A percentile compares a stretch with the other conserved stretches of the same genome.
Conservation (phyloP, 2,888 invertebrate genomes). For the Chrysopilus asiliformis region DNA sequence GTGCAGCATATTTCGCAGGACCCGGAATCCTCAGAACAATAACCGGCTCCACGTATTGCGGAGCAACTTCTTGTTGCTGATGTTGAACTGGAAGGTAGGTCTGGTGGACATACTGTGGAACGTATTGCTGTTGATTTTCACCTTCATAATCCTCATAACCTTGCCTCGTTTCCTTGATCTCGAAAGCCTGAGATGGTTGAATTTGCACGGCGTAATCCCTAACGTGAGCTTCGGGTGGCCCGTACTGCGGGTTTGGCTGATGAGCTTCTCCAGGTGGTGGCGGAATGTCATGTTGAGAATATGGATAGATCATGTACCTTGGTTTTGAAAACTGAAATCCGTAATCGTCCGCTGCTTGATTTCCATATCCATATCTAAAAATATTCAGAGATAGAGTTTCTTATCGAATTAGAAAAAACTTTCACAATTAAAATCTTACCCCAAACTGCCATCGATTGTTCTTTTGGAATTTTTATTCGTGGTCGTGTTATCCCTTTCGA, state of each 20-base stretch:
- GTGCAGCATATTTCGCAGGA: slow-evolving; percentile 33
- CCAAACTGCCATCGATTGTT: slow-evolving; percentile 58
- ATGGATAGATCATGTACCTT: slow-evolving; percentile 54
- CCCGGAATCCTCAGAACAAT: slow-evolving; percentile 34
- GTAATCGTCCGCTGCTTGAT: slow-evolving; percentile 3
- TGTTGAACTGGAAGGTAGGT: slow-evolving; percentile 14
- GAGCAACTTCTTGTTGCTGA: slow-evolving; percentile 6
- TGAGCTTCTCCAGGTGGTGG: slow-evolving; percentile 22
- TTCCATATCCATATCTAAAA: slow-evolving; percentile 29
- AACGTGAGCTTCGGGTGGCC: too few species aligned
- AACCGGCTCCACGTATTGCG: slow-evolving; percentile 26
- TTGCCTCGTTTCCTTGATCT: slow-evolving; percentile 21
- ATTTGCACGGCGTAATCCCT: slow-evolving; percentile 23
- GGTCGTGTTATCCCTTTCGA: slow-evolving; percentile 30
- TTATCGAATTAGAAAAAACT: neutral
- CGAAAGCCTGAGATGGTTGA: slow-evolving; percentile 43
- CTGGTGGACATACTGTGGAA: slow-evolving; percentile 3
- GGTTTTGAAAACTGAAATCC: slow-evolving; percentile 34
- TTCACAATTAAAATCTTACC: slow-evolving; percentile 46
- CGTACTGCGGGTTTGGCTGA: slow-evolving; percentile 12
- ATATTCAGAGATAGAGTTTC: slow-evolving; percentile 2
- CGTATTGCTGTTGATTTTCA: slow-evolving; percentile 3
- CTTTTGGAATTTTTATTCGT: slow-evolving; percentile 39
- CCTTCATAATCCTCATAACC: slow-evolving; percentile 6
- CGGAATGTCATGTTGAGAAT: slow-evolving; percentile 51